phyloP scores from a whole-genome alignment of 2,113 vertebrate genomes.

The Cichladusa arquata region DNA sequence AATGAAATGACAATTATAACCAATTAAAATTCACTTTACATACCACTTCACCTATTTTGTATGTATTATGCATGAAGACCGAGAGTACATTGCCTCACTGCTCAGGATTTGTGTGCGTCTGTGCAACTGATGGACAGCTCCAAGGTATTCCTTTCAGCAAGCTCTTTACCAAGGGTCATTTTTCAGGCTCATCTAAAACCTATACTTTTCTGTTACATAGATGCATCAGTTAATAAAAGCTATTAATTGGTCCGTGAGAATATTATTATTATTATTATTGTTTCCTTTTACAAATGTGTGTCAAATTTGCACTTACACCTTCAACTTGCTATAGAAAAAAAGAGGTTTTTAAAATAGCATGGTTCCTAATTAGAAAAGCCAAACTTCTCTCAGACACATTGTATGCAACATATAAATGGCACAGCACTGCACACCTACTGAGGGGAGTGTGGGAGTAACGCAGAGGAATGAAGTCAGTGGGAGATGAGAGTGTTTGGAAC shows the following conservation, averaged over 20 bases:
- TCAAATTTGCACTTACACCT: slow-evolving; percentile 38
- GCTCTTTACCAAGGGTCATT: slow-evolving; percentile 60
- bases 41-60: slow-evolving; percentile 83
- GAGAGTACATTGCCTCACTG: slow-evolving; percentile 76
- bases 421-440: neutral
- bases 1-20: slow-evolving; percentile 89
- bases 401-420: slow-evolving; percentile 2
- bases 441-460: slow-evolving; percentile 5
- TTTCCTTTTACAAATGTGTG: slow-evolving; percentile 49
- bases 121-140: slow-evolving; percentile 80
- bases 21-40: slow-evolving; percentile 90
- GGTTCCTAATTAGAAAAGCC: slow-evolving; percentile 46
- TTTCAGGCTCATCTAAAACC: slow-evolving; percentile 54
- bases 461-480: slow-evolving; percentile 55
- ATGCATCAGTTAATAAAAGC: slow-evolving; percentile 53
- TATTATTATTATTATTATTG: slow-evolving; percentile 45
- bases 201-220: slow-evolving; percentile 60
- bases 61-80: slow-evolving; percentile 85
- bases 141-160: slow-evolving; percentile 66
- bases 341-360: slow-evolving; percentile 21
- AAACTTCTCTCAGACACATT: slow-evolving; percentile 8
- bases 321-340: neutral
- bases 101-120: slow-evolving; percentile 73
- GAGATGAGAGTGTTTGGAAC: slow-evolving; percentile 34
- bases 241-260: slow-evolving; percentile 36